phyloP scores from a whole-genome alignment of 2,797 vertebrate species.

The Threskiornis aethiopicus region DNA sequence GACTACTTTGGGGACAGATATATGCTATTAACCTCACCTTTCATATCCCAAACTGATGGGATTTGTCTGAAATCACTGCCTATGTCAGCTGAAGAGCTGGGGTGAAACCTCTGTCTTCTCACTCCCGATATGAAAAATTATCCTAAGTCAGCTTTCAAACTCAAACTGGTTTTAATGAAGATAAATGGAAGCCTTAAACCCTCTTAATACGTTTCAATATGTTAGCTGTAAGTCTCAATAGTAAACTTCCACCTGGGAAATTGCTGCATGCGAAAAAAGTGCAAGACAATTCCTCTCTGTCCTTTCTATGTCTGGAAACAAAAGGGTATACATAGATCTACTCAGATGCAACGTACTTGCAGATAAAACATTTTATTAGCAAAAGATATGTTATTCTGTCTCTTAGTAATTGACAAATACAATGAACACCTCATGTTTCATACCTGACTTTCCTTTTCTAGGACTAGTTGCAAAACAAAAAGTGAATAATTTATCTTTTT shows the following conservation, averaged over 20 bases:
- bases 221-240: not conserved
- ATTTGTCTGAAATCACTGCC: not conserved
- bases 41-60: not conserved
- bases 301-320: not conserved
- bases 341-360: not conserved
- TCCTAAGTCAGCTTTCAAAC: not conserved
- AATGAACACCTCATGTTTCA: not conserved
- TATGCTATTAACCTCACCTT: not conserved
- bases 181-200: slow-evolving; percentile 32
- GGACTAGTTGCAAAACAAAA: not conserved
- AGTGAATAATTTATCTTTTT: not conserved
- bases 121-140: not conserved
- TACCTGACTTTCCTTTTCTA: not conserved
- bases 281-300: not conserved
- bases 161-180: slow-evolving; percentile 40
- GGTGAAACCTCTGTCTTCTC: not conserved
- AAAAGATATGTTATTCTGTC: not conserved
- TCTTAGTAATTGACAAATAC: not conserved
- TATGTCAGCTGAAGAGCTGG: not conserved
- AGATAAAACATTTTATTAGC: not conserved
- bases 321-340: not conserved
- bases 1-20: not conserved
- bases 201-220: not conserved
- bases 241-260: slow-evolving; percentile 2
- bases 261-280: not conserved